phyloP scores from a whole-genome alignment of 2,888 invertebrate species.

The Troides aeacus region DNA sequence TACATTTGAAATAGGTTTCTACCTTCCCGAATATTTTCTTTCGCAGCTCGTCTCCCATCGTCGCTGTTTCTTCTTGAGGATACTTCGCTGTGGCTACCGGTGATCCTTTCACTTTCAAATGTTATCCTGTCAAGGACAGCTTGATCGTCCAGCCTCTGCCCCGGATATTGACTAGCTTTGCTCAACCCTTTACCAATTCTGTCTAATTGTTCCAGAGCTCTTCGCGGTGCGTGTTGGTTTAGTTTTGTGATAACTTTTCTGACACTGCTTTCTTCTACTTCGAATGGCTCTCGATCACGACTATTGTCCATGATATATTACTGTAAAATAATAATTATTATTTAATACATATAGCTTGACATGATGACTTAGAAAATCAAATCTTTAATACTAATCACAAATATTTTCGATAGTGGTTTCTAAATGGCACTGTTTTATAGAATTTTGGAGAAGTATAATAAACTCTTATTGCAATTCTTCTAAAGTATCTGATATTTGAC shows the following conservation, averaged over 20 bases:
- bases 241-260: constrained; percentile 45
- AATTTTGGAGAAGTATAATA: too few relatives aligned
- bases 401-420: not conserved
- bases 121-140: constrained; percentile 55
- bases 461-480: too few relatives aligned
- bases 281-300: constrained; percentile 29
- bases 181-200: constrained; percentile 39
- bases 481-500: too few relatives aligned
- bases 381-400: not conserved
- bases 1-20: constrained; percentile 17
- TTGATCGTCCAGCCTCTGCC: constrained; percentile 43
- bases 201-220: constrained; percentile 38
- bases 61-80: constrained; percentile 71
- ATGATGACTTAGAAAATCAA: not conserved
- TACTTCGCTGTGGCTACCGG: constrained; percentile 56
- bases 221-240: constrained; percentile 45
- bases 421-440: too few relatives aligned
- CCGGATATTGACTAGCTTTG: constrained; percentile 40
- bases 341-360: not conserved
- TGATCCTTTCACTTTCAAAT: constrained; percentile 63
- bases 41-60: constrained; percentile 54
- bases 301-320: constrained; percentile 55
- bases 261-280: constrained; percentile 48
- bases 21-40: constrained; percentile 57
- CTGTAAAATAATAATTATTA: not conserved